Evolutionary conservation across 1,140 invertebrate genomes (phyloP).

Genomic region (Sarcophaga peregrina): DNA sequence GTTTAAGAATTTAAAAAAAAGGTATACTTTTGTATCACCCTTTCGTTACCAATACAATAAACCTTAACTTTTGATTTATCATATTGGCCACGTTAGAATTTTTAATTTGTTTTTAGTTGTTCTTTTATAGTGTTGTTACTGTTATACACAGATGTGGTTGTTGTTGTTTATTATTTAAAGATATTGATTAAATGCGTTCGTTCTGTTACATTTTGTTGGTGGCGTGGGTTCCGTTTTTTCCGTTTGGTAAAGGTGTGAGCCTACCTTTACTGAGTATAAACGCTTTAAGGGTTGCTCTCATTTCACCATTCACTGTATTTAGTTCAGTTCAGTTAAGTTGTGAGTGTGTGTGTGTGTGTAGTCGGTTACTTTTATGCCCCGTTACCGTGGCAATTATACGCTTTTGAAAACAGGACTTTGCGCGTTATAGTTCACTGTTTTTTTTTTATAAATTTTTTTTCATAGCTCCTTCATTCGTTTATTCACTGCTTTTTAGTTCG

Average conservation of each 20-base stretch:
- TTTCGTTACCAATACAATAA: not conserved
- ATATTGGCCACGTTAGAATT: not conserved
- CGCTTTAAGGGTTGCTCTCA: not conserved
- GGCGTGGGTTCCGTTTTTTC: slow-evolving; percentile 9
- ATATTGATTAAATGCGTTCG: slow-evolving; percentile 1
- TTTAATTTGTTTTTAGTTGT: not conserved
- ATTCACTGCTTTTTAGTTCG: not conserved
- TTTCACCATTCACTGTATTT: not conserved
- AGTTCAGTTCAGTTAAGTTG: slow-evolving; percentile 1
- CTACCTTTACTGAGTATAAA: not conserved
- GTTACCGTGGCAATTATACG: slow-evolving; percentile 24
- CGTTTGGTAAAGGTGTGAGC: not conserved
- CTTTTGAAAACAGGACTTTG: slow-evolving; percentile 8
- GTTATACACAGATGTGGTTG: not conserved
- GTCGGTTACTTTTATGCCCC: not conserved
- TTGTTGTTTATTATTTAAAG: not conserved
- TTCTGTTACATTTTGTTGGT: not conserved
- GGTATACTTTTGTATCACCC: not conserved
- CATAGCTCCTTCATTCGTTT: not conserved
- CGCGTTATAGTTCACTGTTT: not conserved
- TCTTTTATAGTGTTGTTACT: not conserved
- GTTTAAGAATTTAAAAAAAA: too few species aligned
- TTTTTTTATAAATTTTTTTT: too few species aligned
- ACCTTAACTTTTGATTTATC: slow-evolving; percentile 13
- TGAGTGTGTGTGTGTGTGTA: not conserved